Percentiles rank a stretch among this genome's conserved stretches.
phyloP scores from a whole-genome alignment of 2,797 vertebrate species.

The Paguma larvata region DNA sequence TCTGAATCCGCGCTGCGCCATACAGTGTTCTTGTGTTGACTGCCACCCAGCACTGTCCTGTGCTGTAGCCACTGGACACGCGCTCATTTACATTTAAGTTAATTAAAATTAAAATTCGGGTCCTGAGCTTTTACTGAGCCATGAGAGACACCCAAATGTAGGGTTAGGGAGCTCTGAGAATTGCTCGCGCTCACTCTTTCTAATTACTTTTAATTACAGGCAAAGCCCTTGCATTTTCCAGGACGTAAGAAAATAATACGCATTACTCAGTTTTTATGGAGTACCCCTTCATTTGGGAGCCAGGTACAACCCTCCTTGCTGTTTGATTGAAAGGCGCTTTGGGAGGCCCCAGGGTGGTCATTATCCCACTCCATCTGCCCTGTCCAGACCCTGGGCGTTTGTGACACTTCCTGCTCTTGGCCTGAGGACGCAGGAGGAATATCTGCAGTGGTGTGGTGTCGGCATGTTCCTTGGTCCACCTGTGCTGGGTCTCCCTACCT shows the following conservation, averaged over 20 bases:
- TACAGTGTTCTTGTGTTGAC: no score
- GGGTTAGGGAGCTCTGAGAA: background rate
- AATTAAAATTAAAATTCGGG: background rate
- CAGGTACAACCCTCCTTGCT: background rate
- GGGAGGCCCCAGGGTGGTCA: background rate
- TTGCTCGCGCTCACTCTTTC: background rate
- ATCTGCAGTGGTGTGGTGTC: background rate
- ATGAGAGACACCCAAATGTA: background rate
- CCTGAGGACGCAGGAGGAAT: background rate
- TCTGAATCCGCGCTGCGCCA: rapidly evolving
- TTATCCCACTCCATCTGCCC: no score
- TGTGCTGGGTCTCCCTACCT: background rate
- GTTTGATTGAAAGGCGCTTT: background rate
- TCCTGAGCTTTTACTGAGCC: background rate
- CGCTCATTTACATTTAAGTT: background rate
- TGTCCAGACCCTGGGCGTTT: background rate
- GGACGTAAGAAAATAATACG: background rate
- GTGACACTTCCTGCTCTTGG: no score
- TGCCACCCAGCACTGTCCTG: background rate
- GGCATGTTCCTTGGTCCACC: background rate
- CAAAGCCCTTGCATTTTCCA: background rate
- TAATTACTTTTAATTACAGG: background rate
- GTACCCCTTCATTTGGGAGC: background rate
- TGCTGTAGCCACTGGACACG: background rate
- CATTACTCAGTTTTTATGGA: background rate